Percentiles rank a stretch among this genome's conserved stretches.
Conservation (phyloP, 2,888 invertebrate genomes). For the Drosophila borealis region DNA sequence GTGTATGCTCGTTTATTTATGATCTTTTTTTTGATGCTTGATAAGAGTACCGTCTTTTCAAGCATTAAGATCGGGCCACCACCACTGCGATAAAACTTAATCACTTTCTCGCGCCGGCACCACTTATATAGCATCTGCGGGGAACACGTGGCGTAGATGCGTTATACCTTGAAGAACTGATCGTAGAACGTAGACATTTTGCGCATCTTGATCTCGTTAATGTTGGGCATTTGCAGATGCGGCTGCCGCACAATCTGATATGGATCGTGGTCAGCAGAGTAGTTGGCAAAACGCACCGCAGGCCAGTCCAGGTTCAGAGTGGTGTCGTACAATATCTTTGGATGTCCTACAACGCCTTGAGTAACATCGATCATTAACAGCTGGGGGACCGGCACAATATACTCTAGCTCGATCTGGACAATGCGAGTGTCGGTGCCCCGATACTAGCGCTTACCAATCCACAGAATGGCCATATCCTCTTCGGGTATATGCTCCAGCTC, state of each 20-base stretch:
- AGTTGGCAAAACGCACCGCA: slow-evolving; percentile 73
- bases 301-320: slow-evolving; percentile 77
- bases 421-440: slow-evolving; percentile 82
- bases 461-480: slow-evolving; percentile 80
- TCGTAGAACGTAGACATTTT: slow-evolving; percentile 60
- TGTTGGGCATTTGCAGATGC: slow-evolving; percentile 66
- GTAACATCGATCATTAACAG: slow-evolving; percentile 78
- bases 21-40: neutral
- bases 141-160: slow-evolving; percentile 60
- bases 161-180: slow-evolving; percentile 70
- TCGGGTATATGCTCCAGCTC: slow-evolving; percentile 73
- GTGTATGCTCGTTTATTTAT: neutral
- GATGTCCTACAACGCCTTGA: slow-evolving; percentile 83
- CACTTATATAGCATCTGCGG: slow-evolving; percentile 66
- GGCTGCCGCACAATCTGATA: slow-evolving; percentile 80
- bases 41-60: no score
- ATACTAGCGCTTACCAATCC: slow-evolving; percentile 84
- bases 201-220: slow-evolving; percentile 58
- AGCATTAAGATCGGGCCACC: no score
- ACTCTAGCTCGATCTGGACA: slow-evolving; percentile 81
- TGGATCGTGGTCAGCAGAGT: slow-evolving; percentile 77
- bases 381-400: slow-evolving; percentile 81
- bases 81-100: slow-evolving; percentile 15
- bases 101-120: slow-evolving; percentile 36
- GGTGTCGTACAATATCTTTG: slow-evolving; percentile 81